Evolutionary conservation across 2,797 vertebrate species (phyloP), one percentile per base, ranked within the genome.

Genomic region (Typhlichthys eigenmanni): DNA sequence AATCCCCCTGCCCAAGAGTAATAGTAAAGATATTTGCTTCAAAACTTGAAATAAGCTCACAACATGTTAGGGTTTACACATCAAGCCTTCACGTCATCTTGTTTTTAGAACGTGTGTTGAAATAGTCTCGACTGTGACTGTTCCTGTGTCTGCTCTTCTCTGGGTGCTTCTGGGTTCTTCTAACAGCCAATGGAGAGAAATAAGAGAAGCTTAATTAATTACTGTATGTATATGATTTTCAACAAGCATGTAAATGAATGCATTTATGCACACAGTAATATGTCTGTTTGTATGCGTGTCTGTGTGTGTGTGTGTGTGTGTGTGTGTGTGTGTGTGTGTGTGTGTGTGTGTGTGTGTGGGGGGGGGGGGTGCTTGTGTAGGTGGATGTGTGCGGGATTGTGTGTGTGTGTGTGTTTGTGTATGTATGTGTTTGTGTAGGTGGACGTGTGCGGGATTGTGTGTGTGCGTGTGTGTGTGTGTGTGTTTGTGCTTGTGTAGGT

Each of bases 101-200:
- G 50, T 57, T 64, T 59, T 54, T 32, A 63, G 24, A 14, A 24
- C 16, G 34, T 19, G 43, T 17, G 29, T 62, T 16, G 19, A 46
- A 67, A 64, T 13, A 47, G 2, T 5, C 34, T 32, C 17, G 17
- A 56, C 50, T 58, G 62, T n/a, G 52, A 72, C 13, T 59, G 45
- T 55, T 32, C 64, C 13, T 43, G 38, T 71, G 13, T 29, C 13
- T 62, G 60, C 13, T 55, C 32, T 57, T 69, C 72, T 48, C 29
- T 47, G 2, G 2, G 1, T 9, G 13, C 17, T 60, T 64, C 50
- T 32, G 54, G 54, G 13, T 52, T 14, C n/a, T 55, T 14, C 12
- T 6, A 55, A n/a, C 3, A n/a, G 53, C 60, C 63, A 11, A 38
- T 10, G 38, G 38, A 43, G 52, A n/a, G 61, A 71, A 63, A 3